Percentiles rank a stretch among this genome's conserved stretches.
Evolutionary conservation across 2,797 vertebrate species (phyloP).

Genomic region (Agapornis canus): DNA sequence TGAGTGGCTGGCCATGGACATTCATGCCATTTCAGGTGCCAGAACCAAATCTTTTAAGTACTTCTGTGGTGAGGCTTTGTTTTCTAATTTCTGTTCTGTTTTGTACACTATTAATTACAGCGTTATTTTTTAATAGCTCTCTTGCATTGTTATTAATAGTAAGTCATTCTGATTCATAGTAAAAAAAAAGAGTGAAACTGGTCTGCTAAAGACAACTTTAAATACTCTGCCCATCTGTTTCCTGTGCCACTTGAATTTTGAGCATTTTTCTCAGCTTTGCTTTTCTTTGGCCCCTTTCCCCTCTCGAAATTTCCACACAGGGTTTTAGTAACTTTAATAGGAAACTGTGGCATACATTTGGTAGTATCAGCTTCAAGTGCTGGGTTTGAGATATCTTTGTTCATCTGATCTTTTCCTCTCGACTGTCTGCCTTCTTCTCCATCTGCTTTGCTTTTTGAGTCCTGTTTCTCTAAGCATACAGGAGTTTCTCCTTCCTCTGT

Average conservation of each 20-base stretch:
- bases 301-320: not conserved
- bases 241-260: not conserved
- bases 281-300: not conserved
- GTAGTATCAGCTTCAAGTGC: not conserved
- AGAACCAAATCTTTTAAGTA: not conserved
- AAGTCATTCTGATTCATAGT: not conserved
- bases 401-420: not conserved
- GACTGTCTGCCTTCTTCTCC: not conserved
- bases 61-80: not conserved
- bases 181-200: not conserved
- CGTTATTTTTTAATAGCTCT: not conserved
- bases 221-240: conserved; percentile 18
- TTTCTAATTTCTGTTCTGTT: not conserved
- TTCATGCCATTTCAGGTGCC: not conserved
- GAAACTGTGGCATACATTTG: not conserved
- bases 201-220: not conserved
- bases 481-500: not conserved
- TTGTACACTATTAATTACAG: not conserved
- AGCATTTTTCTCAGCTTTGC: not conserved
- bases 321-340: not conserved
- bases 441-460: not conserved
- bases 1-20: not conserved
- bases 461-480: not conserved
- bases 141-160: conserved; percentile 2
- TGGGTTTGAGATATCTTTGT: not conserved